phyloP scores from a whole-genome alignment of 2,888 invertebrate genomes.

The Carcina quercana region DNA sequence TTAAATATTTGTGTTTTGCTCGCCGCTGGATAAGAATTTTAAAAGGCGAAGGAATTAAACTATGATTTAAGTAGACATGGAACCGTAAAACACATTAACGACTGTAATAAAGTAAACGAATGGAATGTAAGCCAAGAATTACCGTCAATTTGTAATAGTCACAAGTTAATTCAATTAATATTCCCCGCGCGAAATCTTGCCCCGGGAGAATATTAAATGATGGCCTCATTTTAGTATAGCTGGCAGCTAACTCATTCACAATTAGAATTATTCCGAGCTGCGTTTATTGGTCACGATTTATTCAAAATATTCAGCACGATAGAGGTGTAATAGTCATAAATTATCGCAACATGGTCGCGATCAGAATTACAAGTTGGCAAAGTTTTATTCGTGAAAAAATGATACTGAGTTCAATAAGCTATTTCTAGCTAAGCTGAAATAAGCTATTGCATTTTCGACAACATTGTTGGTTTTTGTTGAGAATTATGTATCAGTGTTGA shows the following conservation, averaged over 20 bases:
- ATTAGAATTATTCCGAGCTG: conserved; percentile 28
- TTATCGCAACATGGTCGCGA: conserved; percentile 5
- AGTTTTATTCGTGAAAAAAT: no score
- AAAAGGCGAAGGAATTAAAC: no score
- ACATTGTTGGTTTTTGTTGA: no score
- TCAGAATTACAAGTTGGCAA: conserved; percentile 7
- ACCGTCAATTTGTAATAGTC: conserved; percentile 19
- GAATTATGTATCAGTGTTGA: no score
- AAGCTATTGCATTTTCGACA: no score
- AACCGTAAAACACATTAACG: no score
- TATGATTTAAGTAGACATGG: background rate
- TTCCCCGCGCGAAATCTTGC: conserved; percentile 28
- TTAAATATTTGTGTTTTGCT: background rate
- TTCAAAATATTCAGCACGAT: conserved; percentile 12
- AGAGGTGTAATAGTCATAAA: conserved; percentile 8
- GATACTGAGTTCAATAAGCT: no score
- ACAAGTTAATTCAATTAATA: conserved; percentile 31
- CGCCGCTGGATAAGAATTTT: background rate
- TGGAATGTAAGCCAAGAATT: conserved; percentile 12
- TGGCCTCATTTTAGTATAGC: conserved; percentile 36
- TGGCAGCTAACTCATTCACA: conserved; percentile 27
- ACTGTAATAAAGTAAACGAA: no score
- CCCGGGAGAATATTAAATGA: conserved; percentile 37
- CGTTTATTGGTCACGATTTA: conserved; percentile 27
- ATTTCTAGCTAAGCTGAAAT: no score